Percentiles rank a stretch among this genome's conserved stretches.
Conservation (phyloP, 2,113 vertebrate genomes). For the Bujurquina vittata region DNA sequence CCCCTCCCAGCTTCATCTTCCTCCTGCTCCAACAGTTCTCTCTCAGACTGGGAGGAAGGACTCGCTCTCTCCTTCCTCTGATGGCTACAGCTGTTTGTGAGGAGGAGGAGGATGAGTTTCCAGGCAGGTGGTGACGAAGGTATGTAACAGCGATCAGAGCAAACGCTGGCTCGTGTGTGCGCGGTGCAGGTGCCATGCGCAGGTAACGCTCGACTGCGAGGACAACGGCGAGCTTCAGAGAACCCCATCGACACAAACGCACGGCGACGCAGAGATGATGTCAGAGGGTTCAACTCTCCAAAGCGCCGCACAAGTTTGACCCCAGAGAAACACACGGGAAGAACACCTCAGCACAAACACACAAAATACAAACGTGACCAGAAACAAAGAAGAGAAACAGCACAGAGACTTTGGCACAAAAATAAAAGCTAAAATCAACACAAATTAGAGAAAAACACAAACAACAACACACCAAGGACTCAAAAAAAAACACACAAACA, state of each 20-base stretch:
- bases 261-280: neutral
- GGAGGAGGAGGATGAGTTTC: too few species aligned
- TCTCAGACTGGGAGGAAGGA: neutral
- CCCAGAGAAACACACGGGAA: neutral
- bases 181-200: too few species aligned
- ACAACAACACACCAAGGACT: neutral
- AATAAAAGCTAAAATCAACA: too few species aligned
- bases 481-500: too few species aligned
- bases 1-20: slow-evolving; percentile 12
- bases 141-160: neutral
- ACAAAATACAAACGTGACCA: neutral
- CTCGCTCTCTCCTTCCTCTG: neutral
- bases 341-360: neutral
- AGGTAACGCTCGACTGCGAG: too few species aligned
- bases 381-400: neutral
- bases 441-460: too few species aligned
- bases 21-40: slow-evolving; percentile 3
- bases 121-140: neutral
- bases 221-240: too few species aligned
- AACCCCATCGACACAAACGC: neutral
- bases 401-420: too few species aligned
- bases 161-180: neutral
- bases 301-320: too few species aligned
- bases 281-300: neutral
- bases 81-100: slow-evolving; percentile 40